phyloP scores from a whole-genome alignment of 2,797 vertebrate species.

The Megaceryle alcyon region DNA sequence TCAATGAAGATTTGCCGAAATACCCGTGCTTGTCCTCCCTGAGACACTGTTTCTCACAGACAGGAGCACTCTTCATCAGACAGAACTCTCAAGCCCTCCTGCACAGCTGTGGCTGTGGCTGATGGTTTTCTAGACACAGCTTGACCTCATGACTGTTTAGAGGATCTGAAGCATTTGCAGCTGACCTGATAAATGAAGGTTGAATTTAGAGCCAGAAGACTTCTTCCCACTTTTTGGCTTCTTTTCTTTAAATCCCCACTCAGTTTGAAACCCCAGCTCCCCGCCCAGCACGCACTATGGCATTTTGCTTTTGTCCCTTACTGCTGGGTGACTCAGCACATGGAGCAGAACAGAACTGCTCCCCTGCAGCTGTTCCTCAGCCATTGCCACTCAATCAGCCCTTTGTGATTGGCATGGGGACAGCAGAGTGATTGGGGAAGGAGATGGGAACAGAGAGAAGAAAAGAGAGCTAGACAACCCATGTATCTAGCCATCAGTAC shows the following conservation, averaged over 20 bases:
- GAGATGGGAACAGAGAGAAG: background rate
- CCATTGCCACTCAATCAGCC: background rate
- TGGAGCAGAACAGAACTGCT: background rate
- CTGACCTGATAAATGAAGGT: background rate
- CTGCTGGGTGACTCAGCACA: background rate
- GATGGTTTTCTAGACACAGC: background rate
- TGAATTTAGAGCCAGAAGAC: background rate
- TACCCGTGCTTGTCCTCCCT: background rate
- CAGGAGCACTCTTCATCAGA: background rate
- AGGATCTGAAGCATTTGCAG: background rate
- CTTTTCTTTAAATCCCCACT: background rate
- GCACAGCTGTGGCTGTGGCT: background rate
- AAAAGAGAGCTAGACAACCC: background rate
- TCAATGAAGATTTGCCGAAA: background rate
- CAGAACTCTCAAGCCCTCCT: background rate
- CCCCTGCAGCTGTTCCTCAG: background rate
- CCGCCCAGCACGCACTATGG: rapidly evolving
- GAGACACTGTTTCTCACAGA: background rate
- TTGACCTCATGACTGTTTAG: background rate
- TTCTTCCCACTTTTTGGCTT: background rate
- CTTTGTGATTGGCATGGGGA: background rate
- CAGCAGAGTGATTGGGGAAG: rapidly evolving
- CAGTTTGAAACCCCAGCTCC: background rate
- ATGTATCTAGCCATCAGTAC: rapidly evolving
- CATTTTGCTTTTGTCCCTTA: background rate